Percentiles rank a stretch among this genome's conserved stretches.
Evolutionary conservation across 2,888 invertebrate species (phyloP).

Genomic region (Polietes domitor): DNA sequence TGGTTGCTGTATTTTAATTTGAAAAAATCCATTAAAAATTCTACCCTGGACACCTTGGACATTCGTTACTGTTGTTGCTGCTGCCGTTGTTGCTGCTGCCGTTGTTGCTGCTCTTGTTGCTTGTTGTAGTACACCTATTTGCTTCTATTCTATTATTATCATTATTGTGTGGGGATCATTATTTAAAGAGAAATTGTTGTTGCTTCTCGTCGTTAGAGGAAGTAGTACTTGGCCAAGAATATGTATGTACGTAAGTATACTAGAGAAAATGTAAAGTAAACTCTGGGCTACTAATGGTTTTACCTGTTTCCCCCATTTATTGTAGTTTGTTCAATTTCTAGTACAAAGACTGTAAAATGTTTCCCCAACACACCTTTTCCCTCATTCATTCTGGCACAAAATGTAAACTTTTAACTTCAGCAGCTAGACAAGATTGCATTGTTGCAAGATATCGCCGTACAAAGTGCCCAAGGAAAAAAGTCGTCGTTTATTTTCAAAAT

Average conservation of each 20-base stretch:
- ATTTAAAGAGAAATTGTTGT: conserved; percentile 32
- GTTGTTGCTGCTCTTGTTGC: background rate
- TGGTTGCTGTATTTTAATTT: conserved; percentile 62
- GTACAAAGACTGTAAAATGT: conserved; percentile 42
- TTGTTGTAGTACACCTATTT: conserved; percentile 53
- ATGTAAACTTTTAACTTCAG: conserved; percentile 71
- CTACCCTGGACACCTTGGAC: conserved; percentile 54
- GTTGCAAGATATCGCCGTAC: conserved; percentile 69
- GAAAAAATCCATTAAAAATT: conserved; percentile 59
- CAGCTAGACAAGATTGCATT: conserved; percentile 76
- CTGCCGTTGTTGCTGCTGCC: background rate
- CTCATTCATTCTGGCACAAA: conserved; percentile 65
- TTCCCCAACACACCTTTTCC: conserved; percentile 50
- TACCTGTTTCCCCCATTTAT: conserved; percentile 57
- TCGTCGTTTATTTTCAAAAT: background rate
- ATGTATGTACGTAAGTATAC: background rate
- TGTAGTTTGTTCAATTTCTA: conserved; percentile 10
- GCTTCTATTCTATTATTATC: conserved; percentile 31
- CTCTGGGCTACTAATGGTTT: conserved; percentile 59
- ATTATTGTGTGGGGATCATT: conserved; percentile 56
- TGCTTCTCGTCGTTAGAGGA: conserved; percentile 49
- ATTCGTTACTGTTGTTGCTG: conserved; percentile 13
- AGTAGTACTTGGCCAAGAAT: conserved; percentile 33
- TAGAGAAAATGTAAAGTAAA: background rate
- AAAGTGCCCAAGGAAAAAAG: conserved; percentile 37